Evolutionary conservation across 2,113 vertebrate species (phyloP).

Genomic region (Ptyas mucosa): DNA sequence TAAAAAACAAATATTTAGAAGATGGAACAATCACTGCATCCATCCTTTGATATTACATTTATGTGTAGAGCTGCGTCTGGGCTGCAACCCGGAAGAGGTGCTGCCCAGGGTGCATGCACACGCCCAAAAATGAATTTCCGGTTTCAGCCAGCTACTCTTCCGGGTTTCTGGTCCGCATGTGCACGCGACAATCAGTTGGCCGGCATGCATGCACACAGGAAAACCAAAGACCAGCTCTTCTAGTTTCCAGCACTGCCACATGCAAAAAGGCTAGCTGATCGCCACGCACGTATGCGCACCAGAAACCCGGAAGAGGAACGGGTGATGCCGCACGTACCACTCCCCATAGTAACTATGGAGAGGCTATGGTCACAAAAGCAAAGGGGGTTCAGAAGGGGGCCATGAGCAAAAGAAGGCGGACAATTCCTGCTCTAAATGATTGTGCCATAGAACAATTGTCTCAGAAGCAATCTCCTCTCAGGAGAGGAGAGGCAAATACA

Average conservation of each 20-base stretch:
- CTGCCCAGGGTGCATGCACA: too few species aligned
- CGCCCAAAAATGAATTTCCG: too few species aligned
- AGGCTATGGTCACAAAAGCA: background rate
- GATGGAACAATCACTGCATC: background rate
- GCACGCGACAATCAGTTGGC: too few species aligned
- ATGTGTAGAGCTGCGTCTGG: background rate
- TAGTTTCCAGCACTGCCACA: too few species aligned
- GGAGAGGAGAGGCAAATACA: background rate
- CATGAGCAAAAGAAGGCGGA: background rate
- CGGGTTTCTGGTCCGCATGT: too few species aligned
- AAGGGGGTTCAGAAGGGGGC: background rate
- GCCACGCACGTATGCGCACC: accelerated
- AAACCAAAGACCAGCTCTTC: too few species aligned
- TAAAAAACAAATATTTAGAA: background rate
- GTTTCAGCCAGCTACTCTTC: too few species aligned
- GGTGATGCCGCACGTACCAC: too few species aligned
- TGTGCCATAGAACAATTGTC: background rate
- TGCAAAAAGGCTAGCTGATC: too few species aligned
- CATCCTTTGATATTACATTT: background rate
- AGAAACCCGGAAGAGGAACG: too few species aligned
- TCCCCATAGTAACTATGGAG: background rate
- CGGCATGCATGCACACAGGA: too few species aligned
- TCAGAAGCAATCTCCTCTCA: background rate
- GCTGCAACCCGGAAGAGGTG: too few species aligned
- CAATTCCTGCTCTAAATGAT: background rate